These are phyloP conservation scores for Drosophila merina DNA, from an alignment of 2,888 invertebrate genomes.

Conservation along the genomic window DNA sequence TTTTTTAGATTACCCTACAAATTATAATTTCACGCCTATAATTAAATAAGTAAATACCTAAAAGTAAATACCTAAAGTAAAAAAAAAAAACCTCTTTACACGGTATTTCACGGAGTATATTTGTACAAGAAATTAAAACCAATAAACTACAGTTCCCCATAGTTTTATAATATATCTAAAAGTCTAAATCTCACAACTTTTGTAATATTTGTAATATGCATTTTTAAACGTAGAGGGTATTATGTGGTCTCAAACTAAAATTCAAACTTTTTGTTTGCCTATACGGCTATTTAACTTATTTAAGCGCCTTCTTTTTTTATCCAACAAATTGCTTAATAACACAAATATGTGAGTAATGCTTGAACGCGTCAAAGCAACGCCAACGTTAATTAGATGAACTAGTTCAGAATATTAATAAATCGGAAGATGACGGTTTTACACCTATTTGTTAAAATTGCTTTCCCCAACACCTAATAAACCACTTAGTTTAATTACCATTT, in stretches of 20 bases:
- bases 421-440: neutral
- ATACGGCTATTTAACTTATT: constrained; percentile 17
- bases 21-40: constrained; percentile 39
- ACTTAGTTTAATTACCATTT: neutral
- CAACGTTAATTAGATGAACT: constrained; percentile 21
- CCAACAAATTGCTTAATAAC: constrained; percentile 27
- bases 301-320: constrained; percentile 6
- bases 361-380: constrained; percentile 14
- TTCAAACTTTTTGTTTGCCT: neutral
- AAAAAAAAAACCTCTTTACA: constrained; percentile 18
- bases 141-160: neutral
- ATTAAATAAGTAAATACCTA: constrained; percentile 24
- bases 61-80: constrained; percentile 11
- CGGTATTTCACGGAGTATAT: neutral
- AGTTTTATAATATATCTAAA: neutral
- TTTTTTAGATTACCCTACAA: constrained; percentile 29
- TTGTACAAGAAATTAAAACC: neutral
- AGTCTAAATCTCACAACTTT: too few species aligned
- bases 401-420: constrained; percentile 9
- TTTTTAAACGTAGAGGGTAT: constrained; percentile 11
- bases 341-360: constrained; percentile 26
- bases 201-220: neutral
- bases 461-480: neutral
- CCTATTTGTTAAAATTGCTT: neutral
- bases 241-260: neutral